Evolutionary conservation across 2,797 vertebrate species (phyloP).

Genomic region (Chromis chromis): DNA sequence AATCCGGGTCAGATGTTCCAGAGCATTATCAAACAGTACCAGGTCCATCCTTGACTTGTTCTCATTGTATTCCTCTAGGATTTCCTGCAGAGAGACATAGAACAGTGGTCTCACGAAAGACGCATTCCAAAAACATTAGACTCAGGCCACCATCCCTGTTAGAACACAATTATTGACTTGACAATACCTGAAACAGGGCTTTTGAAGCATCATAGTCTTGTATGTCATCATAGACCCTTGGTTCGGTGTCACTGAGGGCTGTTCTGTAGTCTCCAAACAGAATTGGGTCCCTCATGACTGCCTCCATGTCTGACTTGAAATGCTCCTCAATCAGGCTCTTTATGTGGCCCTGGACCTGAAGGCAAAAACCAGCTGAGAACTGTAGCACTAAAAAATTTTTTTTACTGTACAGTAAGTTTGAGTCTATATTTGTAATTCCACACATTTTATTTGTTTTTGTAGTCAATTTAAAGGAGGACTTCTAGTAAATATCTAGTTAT

Average conservation of each 20-base stretch:
- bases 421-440: background rate
- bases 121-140: background rate
- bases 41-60: conserved; percentile 89
- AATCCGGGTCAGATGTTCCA: conserved; percentile 92
- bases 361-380: conserved; percentile 9
- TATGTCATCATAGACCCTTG: conserved; percentile 92
- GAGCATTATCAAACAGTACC: conserved; percentile 94
- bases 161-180: background rate
- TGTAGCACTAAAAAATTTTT: background rate
- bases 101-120: conserved; percentile 4
- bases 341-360: conserved; percentile 91
- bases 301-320: conserved; percentile 86
- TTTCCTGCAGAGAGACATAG: conserved; percentile 84
- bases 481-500: conserved; percentile 21
- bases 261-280: conserved; percentile 95
- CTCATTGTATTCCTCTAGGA: conserved; percentile 96
- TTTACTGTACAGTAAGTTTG: background rate
- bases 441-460: background rate
- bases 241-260: conserved; percentile 88
- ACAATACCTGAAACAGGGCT: conserved; percentile 91
- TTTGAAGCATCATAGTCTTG: conserved; percentile 93
- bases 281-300: conserved; percentile 90
- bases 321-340: conserved; percentile 84
- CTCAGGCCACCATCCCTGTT: background rate
- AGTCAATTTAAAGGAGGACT: background rate